A percentile compares a stretch with the other conserved stretches of the same genome.
Conservation (phyloP, 2,797 vertebrate genomes). For the Hippopotamyrus pictus region DNA sequence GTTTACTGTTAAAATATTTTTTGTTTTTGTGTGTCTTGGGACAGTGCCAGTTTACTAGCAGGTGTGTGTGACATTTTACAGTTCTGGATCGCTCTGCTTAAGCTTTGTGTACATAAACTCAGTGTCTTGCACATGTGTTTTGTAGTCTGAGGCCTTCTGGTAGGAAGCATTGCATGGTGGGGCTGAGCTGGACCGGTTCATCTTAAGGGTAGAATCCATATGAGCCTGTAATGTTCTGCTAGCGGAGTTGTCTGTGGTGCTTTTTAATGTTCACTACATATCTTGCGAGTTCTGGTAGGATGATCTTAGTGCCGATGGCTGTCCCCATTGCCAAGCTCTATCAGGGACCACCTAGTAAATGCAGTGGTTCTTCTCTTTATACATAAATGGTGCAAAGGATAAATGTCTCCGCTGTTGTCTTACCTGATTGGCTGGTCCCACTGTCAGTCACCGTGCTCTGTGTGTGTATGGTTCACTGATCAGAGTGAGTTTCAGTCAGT, state of each 20-base stretch:
- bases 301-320: neutral
- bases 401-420: neutral
- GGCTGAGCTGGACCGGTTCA: neutral
- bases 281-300: neutral
- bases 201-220: neutral
- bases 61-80: neutral
- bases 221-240: neutral
- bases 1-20: neutral
- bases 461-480: neutral
- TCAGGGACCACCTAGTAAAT: neutral
- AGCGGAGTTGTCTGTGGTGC: neutral
- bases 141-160: neutral
- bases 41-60: neutral
- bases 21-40: neutral
- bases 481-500: neutral
- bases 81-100: neutral
- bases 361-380: neutral
- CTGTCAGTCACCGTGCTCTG: slow-evolving; percentile 15
- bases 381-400: neutral
- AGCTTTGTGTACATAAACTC: neutral
- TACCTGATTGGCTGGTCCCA: slow-evolving; percentile 2
- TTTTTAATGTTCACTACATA: neutral
- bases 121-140: neutral
- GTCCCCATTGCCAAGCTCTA: neutral
- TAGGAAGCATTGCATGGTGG: neutral